Evolutionary conservation across 2,888 invertebrate genomes (phyloP).

Genomic region (Ellobium chinense): DNA sequence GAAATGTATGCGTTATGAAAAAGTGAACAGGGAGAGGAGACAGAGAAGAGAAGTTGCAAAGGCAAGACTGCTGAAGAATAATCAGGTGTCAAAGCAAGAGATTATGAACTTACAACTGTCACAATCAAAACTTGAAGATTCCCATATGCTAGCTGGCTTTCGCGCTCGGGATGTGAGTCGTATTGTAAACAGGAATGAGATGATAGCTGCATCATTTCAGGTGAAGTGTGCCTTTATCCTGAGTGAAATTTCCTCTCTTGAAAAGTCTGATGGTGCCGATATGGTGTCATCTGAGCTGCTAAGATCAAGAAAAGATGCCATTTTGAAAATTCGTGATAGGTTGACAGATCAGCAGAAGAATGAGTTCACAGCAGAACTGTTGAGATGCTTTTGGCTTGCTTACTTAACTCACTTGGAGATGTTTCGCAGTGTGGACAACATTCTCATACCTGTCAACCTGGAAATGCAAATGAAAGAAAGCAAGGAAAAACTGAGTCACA

Average conservation of each 20-base stretch:
- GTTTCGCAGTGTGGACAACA: background rate
- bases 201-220: slow-evolving; percentile 15
- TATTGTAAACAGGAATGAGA: background rate
- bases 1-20: slow-evolving; percentile 40
- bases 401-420: background rate
- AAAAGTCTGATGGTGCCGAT: background rate
- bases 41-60: slow-evolving; percentile 12
- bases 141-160: slow-evolving; percentile 4
- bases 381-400: slow-evolving; percentile 1
- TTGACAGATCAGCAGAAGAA: slow-evolving; percentile 15
- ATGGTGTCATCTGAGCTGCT: background rate
- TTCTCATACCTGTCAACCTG: background rate
- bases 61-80: background rate
- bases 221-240: slow-evolving; percentile 32
- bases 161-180: background rate
- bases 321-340: slow-evolving; percentile 3
- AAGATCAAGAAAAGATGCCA: slow-evolving; percentile 5
- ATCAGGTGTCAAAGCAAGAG: background rate
- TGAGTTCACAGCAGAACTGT: slow-evolving; percentile 16
- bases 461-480: background rate
- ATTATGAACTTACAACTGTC: background rate
- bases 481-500: background rate
- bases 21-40: slow-evolving; percentile 2
- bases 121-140: slow-evolving; percentile 4
- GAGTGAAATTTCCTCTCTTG: slow-evolving; percentile 28